Base-by-base conservation (phyloP, 2,888 invertebrate species). In the Balanococcus diminutus region DNA sequence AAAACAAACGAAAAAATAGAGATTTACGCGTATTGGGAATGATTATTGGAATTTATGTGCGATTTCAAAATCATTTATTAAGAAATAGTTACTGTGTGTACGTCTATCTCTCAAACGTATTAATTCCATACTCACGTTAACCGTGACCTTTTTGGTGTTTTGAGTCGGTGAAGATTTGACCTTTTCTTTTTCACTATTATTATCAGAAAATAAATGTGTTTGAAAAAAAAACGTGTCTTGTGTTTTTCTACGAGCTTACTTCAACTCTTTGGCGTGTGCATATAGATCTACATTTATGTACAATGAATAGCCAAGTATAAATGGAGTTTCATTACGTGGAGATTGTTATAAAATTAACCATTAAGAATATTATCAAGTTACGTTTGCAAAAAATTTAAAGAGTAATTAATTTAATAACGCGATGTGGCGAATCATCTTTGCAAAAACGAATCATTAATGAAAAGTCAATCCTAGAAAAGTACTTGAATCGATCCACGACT, bases 181-280 rank as follows among this genome's bases (percentile, higher is more conserved):
- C 75, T 79, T 79, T 79, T 67, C n/a, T 67, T 67, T 67, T 32
- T 36, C 75, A 79, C 36, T 79, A 79, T 79, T 79, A 79, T 79
- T 79, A 28, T 79, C n/a, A 19, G 36, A 36, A 36, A n/a, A n/a
- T n/a, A n/a, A n/a, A 72, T 25, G 16, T 46, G n/a, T 56, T 2
- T n/a, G 61, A 32, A n/a, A 79, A 36, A 22, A 79, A 79, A 79
- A 79, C 75, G 75, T 79, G 75, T 36, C 56, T 2, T n/a, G 46
- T 32, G 72, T 28, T 28, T 79, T 79, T 32, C n/a, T n/a, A n/a
- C n/a, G 19, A 19, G 14, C 22, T 72, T 22, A 36, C 19, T 6
- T 36, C 36, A 14, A n/a, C n/a, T n/a, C n/a, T n/a, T n/a, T 79
- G 0, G 22, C 36, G 19, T 22, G 8, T 67, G 2, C 36, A 36